Conservation (phyloP, 2,113 vertebrate species). For the Odocoileus virginianus region DNA sequence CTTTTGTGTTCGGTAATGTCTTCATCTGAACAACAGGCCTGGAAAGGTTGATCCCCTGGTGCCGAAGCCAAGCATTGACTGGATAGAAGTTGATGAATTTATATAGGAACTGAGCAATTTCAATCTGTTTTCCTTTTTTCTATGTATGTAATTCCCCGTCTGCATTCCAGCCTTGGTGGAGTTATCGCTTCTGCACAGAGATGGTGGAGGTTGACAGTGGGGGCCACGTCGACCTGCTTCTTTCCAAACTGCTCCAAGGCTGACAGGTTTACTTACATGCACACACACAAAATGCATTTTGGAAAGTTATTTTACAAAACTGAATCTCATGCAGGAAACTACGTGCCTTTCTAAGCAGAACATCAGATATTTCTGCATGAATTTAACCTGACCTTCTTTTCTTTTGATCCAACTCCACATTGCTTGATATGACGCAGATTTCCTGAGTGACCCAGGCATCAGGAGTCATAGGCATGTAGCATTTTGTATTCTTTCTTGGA, state of each 20-base stretch:
- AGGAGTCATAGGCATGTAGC: background rate
- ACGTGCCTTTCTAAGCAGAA: background rate
- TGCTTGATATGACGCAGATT: background rate
- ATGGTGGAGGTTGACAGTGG: background rate
- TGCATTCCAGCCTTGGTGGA: background rate
- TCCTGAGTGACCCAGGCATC: background rate
- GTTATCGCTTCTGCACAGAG: background rate
- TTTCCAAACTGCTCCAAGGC: background rate
- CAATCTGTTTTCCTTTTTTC: background rate
- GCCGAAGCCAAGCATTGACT: background rate
- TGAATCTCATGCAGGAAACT: background rate
- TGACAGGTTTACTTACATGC: too few relatives aligned
- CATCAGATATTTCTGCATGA: background rate
- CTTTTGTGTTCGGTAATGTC: constrained; percentile 13
- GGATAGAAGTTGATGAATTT: constrained; percentile 23
- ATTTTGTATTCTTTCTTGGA: background rate
- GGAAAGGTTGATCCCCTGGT: background rate
- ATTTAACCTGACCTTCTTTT: background rate
- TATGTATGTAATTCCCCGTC: background rate
- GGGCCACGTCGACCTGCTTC: background rate
- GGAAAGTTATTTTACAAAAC: background rate
- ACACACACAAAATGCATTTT: background rate
- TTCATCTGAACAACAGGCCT: constrained; percentile 37
- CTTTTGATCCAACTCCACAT: background rate
- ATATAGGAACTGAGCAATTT: background rate